These are phyloP conservation scores for Lasius fuliginosus DNA, from an alignment of 2,888 invertebrate genomes.

Conservation along the genomic window DNA sequence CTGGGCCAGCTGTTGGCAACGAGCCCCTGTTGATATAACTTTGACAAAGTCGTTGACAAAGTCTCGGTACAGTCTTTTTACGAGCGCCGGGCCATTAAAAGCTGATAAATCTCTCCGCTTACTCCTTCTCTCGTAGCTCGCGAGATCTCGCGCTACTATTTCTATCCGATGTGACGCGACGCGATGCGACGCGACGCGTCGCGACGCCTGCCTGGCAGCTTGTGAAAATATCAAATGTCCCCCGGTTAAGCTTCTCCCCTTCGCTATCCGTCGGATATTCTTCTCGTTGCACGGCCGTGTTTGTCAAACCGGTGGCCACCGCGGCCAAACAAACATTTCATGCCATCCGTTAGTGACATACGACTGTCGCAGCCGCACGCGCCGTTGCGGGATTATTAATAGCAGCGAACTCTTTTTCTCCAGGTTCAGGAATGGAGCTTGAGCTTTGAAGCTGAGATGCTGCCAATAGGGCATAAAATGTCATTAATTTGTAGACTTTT, in stretches of 20 bases:
- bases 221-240: slow-evolving; percentile 76
- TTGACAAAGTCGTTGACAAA: slow-evolving; percentile 86
- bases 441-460: background rate
- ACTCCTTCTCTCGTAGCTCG: slow-evolving; percentile 1
- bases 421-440: slow-evolving; percentile 51
- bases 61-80: slow-evolving; percentile 80
- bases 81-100: slow-evolving; percentile 83
- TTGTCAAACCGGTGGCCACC: slow-evolving; percentile 82
- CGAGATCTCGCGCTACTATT: slow-evolving; percentile 68
- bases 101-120: slow-evolving; percentile 80
- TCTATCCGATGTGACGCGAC: slow-evolving; percentile 55
- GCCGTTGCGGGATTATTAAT: slow-evolving; percentile 75
- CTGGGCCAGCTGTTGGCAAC: slow-evolving; percentile 83
- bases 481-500: background rate
- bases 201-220: slow-evolving; percentile 58
- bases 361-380: slow-evolving; percentile 71
- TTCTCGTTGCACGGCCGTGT: slow-evolving; percentile 72
- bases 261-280: slow-evolving; percentile 45
- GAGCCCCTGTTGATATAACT: slow-evolving; percentile 84
- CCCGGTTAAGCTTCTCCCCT: slow-evolving; percentile 38
- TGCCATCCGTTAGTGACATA: slow-evolving; percentile 78
- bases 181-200: background rate
- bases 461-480: background rate
- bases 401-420: slow-evolving; percentile 65
- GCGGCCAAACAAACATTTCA: slow-evolving; percentile 82